Base-by-base conservation (phyloP, 1,140 invertebrate species). In the Macrosteles quadrilineatus region DNA sequence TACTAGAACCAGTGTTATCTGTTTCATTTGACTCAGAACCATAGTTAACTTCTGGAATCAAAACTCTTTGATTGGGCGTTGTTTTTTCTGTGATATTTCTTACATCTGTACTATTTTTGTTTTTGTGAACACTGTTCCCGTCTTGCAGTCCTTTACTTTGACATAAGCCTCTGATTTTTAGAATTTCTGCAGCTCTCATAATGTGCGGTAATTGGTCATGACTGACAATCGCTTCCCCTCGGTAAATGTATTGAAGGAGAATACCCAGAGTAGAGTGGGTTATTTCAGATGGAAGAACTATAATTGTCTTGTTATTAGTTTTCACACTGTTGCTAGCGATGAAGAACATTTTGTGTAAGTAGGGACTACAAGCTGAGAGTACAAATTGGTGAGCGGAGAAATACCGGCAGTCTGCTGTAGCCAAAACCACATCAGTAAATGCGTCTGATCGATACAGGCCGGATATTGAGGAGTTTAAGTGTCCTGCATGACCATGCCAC, bases 371-470 rank as follows among this genome's bases (percentile, higher is more conserved):
- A 21, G 93, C 91, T 64, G 92, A 92, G 19, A 96, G 81, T 57
- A 96, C 90, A 75, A 95, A 91, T 75, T 92, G 90, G 83, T 95
- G 94, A 4, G 92, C 92, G 55, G 90, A 88, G 68, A 96, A 89
- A 78, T 92, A 90, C 21, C 87, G 86, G 21, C 91, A 91, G 73
- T 93, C 92, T 74, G 88, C 85, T 4, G 93, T 94, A 53, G 90
- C 89, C 25, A 96, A 81, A 2, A 93, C 86, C 31, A 94, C 92
- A 80, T 95, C 93, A 27, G 93, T 90, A 78, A 94, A 93, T 47
- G 90, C 87, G 76, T 93, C 90, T 72, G 89, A 91, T 50, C 89
- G 87, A 31, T 92, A 85, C 70, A 94, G 81, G 17, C 88, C 87
- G 43, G 91, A 90, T 63, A 95, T 89, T 40, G 90, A 91, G 68